A percentile compares a stretch with the other conserved stretches of the same genome.
Evolutionary conservation across 2,113 vertebrate species (phyloP).

Genomic region (Proteles cristata): DNA sequence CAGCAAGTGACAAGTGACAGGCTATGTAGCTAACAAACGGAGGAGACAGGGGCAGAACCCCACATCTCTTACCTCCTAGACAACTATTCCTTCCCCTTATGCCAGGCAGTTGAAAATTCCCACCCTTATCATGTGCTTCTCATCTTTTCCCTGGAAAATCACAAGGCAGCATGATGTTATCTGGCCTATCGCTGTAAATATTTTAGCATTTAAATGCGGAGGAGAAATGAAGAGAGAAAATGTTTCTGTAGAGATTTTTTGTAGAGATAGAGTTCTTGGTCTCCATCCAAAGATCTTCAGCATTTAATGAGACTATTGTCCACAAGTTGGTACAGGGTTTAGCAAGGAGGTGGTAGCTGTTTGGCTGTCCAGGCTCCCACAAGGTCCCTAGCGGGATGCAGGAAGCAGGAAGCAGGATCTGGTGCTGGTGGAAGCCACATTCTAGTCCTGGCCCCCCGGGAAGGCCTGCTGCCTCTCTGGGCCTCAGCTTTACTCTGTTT

Average conservation of each 20-base stretch:
- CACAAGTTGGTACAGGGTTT: constrained; percentile 40
- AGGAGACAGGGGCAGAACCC: background rate
- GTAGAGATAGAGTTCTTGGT: constrained; percentile 35
- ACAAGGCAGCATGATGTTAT: constrained; percentile 30
- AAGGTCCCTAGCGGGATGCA: background rate
- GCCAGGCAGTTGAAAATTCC: background rate
- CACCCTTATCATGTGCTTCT: constrained; percentile 1
- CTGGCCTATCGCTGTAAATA: constrained; percentile 22
- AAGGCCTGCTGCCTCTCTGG: background rate
- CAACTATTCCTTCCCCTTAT: background rate
- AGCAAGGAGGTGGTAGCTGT: background rate
- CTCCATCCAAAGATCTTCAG: constrained; percentile 44
- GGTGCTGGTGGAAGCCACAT: background rate
- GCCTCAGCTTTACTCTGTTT: background rate
- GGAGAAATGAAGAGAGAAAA: constrained; percentile 47
- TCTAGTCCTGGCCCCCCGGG: background rate
- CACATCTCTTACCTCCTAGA: background rate
- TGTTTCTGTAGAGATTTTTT: constrained; percentile 51
- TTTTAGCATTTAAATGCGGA: constrained; percentile 61
- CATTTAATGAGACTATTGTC: constrained; percentile 61
- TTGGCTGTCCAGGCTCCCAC: background rate
- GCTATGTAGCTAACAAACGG: background rate
- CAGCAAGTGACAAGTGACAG: background rate
- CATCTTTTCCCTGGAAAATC: constrained; percentile 41
- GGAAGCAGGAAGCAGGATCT: constrained; percentile 26